Base-by-base conservation (phyloP, 2,797 vertebrate genomes). In the Enteromius paludinosus region DNA sequence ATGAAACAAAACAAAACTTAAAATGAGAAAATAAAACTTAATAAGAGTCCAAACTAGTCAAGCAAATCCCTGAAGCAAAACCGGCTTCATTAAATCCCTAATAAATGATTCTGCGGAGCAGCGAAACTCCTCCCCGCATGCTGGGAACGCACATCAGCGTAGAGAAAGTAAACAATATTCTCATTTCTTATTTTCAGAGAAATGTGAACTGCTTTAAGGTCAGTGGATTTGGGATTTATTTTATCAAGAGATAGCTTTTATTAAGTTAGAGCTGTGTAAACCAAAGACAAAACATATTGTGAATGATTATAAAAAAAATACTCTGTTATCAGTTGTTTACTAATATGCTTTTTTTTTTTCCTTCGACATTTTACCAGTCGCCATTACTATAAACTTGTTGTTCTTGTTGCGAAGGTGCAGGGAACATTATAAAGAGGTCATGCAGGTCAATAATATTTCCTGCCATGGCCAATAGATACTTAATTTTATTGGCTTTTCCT, bases 401-500 rank as follows among this genome's bases (percentile, higher is more conserved):
- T 52, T 66, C 23, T 43, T 80, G 25, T 76, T 52, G 15, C 30
- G 25, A 45, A 74, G 66, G 72, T 52, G 12, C 1, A 23, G 61
- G 25, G 81, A 86, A 70, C 54, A 69, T 68, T 77, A 68, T 59
- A 77, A 79, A 82, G 45, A 84, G 33, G 25, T 82, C 83, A 43
- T 47, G 23, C 38, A 68, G 62, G 43, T 70, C 78, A 70, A 84
- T 71, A 69, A 86, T 82, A 84, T 79, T 77, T 70, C 79, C 69
- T 78, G 69, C 75, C 12, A 43, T 65, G 33, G 85, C 62, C 79
- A 70, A 43, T 7, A 84, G 41, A 78, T 82, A 79, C 69, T 84
- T 83, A 25, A 45, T 18, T 75, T 82, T 84, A 79, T 84, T 84
- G 79, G 75, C 41, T 81, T 84, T 82, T 81, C 72, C 66, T 86